Evolutionary conservation across 2,888 invertebrate genomes (phyloP), one percentile per base, ranked within the genome.

Genomic region (Pristionchus fissidentatus): DNA sequence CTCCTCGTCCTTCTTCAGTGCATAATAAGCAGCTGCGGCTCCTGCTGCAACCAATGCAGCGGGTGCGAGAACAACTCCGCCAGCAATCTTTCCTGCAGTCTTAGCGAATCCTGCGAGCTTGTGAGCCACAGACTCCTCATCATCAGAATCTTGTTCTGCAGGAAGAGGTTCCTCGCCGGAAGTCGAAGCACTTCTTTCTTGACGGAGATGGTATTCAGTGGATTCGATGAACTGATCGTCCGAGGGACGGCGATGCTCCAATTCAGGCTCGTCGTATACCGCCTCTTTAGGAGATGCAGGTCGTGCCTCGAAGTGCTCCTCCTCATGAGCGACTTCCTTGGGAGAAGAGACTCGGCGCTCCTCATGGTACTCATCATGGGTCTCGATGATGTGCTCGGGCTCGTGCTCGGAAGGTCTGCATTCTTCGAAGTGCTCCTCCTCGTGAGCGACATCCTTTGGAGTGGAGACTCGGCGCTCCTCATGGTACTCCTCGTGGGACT

Each of bases 71-170:
- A 83, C 85, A 22, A 81, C 83, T 22, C 82, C 86, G 5, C 85
- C 87, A 43, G 86, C 87, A n/a, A 86, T 83, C 73, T 75, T 78
- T 22, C 84, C 85, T 0, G 87, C 83, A 19, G 57, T 83, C 73
- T 85, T 85, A 3, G 85, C 85, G 13, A 78, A 73, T 26, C 80
- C 80, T 13, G 60, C 26, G n/a, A 80, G 32, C 66, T 66, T 79
- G 10, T 29, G 35, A 15, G 73, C 78, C n/a, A 78, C n/a, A 26
- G 52, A 62, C 15, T 60, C 57, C 46, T 80, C 81, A 46, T 43
- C n/a, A 4, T 38, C 70, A 22, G 43, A 4, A 49, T 78, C 79
- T 0, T 43, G 62, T 57, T 26, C 66, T 3, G 83, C 22, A 19
- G 75, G 26, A 0, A 26, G 22, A 8, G n/a, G 38, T n/a, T 35